Evolutionary conservation across 2,888 invertebrate genomes (phyloP).

Genomic region (Troides aeacus): DNA sequence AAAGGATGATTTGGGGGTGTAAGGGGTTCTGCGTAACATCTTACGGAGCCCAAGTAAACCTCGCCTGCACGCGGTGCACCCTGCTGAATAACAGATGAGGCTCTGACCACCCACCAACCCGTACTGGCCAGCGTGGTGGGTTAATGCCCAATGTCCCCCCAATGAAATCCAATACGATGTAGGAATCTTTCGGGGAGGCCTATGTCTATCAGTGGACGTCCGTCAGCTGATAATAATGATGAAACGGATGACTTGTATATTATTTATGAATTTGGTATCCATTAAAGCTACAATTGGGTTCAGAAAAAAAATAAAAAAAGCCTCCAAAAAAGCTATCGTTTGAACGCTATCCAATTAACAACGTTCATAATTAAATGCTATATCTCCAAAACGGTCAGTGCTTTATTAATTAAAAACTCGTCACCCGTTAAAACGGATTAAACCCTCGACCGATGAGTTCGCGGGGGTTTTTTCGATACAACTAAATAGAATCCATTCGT

Average conservation of each 20-base stretch:
- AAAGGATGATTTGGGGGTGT: too few relatives aligned
- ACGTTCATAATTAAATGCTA: slow-evolving; percentile 24
- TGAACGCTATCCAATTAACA: slow-evolving; percentile 19
- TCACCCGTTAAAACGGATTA: slow-evolving; percentile 43
- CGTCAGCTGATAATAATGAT: neutral
- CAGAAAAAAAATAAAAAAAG: slow-evolving; percentile 3
- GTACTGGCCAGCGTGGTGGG: too few relatives aligned
- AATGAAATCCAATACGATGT: too few relatives aligned
- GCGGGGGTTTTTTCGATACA: slow-evolving; percentile 40
- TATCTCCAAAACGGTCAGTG: slow-evolving; percentile 18
- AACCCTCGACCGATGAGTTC: slow-evolving; percentile 34
- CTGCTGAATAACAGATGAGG: too few relatives aligned
- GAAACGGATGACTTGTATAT: too few relatives aligned
- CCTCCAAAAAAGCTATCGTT: slow-evolving; percentile 10
- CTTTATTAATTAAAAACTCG: slow-evolving; percentile 37
- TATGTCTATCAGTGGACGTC: too few relatives aligned
- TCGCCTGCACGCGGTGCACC: too few relatives aligned
- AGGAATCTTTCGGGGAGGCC: too few relatives aligned
- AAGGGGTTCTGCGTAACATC: too few relatives aligned
- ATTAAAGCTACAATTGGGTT: neutral
- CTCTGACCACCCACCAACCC: too few relatives aligned
- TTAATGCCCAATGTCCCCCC: too few relatives aligned
- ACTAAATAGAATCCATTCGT: slow-evolving; percentile 50
- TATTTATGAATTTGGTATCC: neutral
- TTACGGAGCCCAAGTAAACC: too few relatives aligned